Evolutionary conservation across 1,140 invertebrate genomes (phyloP), one percentile per base, ranked within the genome.

Genomic region (Drosophila albomicans): DNA sequence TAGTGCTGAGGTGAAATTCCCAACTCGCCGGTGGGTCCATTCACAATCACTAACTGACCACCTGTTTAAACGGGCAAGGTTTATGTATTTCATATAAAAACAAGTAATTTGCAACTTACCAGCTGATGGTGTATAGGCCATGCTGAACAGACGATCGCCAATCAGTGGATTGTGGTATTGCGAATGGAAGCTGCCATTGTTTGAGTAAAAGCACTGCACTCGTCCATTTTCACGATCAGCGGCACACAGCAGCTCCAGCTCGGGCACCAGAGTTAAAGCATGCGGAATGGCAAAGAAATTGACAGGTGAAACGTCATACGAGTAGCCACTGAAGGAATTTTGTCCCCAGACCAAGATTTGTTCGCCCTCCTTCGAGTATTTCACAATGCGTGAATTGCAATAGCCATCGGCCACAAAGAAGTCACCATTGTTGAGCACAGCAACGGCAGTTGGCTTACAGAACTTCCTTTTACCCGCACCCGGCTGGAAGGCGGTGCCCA

Each of bases 391-490:
- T 2, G 96, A 95, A 93, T 99, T 99, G 91, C 98, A 99, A 91
- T 99, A 99, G 8, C 97, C 97, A 93, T 99, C 98, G 8, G 97
- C 96, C 1, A 99, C 96, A 92, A 98, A 99, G 92, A 99, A 98
- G 65, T 97, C 96, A 0, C 97, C 98, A 81, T 95, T 96, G 5
- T 94, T 93, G 16, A 96, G 93, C 6, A 98, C 97, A 28, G 98
- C 98, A 1, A 99, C 97, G 5, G 96, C 96, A 5, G 97, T 97
- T 7, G 98, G 98, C 92, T 99, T 99, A 93, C 98, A 99, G 93
- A 99, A 99, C 85, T 97, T 96, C 3, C 88, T 92, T 49, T 95
- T 93, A 79, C 96, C 96, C 70, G 94, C 94, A 57, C 98, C 98
- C 2, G 98, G 98, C 16, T 95, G 93, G 93, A 99, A 97, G 81